Conservation (phyloP, 2,888 invertebrate species). For the Leptodirus hochenwartii region DNA sequence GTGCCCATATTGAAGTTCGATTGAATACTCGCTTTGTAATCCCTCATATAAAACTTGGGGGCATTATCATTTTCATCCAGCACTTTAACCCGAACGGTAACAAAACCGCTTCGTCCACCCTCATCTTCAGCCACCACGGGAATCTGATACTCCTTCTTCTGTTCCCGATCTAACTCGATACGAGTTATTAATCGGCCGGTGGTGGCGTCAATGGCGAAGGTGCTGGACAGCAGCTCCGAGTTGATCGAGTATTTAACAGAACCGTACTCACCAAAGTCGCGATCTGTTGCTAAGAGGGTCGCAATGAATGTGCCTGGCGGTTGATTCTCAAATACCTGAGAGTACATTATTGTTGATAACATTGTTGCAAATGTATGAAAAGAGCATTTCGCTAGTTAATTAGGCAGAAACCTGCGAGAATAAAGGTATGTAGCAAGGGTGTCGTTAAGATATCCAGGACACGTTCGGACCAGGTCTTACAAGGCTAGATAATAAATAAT, state of each 20-base stretch:
- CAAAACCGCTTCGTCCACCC: conserved; percentile 58
- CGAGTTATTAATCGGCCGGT: conserved; percentile 46
- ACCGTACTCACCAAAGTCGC: conserved; percentile 64
- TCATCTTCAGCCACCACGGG: conserved; percentile 69
- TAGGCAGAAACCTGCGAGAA: too few species aligned
- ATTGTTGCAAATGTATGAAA: too few species aligned
- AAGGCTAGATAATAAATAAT: too few species aligned
- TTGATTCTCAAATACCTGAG: conserved; percentile 64
- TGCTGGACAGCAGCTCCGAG: conserved; percentile 50
- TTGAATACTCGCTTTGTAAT: conserved; percentile 59
- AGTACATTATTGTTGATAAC: too few species aligned
- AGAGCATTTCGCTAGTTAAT: too few species aligned
- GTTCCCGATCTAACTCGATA: conserved; percentile 52
- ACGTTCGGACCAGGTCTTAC: too few species aligned
- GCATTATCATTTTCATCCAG: conserved; percentile 70
- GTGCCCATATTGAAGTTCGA: conserved; percentile 36
- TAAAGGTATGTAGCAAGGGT: too few species aligned
- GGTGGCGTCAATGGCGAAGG: conserved; percentile 47
- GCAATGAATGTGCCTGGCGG: conserved; percentile 56
- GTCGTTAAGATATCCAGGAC: too few species aligned
- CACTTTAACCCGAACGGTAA: conserved; percentile 61
- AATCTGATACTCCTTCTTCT: conserved; percentile 48
- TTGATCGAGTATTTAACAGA: conserved; percentile 59
- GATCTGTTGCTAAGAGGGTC: conserved; percentile 57
- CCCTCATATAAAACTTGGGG: conserved; percentile 54